Percentiles rank a stretch among this genome's conserved stretches.
Conservation (phyloP, 2,888 invertebrate species). For the Eueremaeus valkanovi region DNA sequence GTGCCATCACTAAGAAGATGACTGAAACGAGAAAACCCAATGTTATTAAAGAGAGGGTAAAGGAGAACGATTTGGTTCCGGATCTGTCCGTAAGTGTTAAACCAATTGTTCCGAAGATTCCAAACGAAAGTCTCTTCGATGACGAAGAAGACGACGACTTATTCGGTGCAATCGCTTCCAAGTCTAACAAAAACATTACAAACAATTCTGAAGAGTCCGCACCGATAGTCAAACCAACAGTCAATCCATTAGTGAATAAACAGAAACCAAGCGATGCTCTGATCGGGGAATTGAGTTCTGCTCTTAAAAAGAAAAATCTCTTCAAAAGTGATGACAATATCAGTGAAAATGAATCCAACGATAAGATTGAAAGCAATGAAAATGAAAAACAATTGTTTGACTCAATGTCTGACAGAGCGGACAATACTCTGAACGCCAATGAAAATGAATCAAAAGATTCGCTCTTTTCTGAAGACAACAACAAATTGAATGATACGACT, state of each 20-base stretch:
- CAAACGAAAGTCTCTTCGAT: slow-evolving; percentile 9
- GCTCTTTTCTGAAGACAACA: too few species aligned
- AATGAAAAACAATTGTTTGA: too few species aligned
- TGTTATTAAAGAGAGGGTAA: not conserved
- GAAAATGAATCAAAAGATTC: not conserved
- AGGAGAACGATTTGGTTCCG: not conserved
- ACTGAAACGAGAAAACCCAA: not conserved
- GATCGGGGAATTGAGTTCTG: slow-evolving; percentile 23
- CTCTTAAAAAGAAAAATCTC: not conserved
- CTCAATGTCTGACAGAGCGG: too few species aligned
- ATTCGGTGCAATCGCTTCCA: slow-evolving; percentile 15
- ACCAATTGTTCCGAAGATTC: not conserved
- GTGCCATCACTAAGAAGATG: not conserved
- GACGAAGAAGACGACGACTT: slow-evolving; percentile 38
- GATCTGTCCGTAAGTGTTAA: not conserved
- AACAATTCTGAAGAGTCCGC: not conserved
- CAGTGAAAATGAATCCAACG: not conserved
- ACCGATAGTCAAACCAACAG: not conserved
- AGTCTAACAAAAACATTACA: not conserved
- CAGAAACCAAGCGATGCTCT: not conserved
- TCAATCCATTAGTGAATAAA: not conserved
- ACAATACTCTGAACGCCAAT: too few species aligned
- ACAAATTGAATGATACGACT: too few species aligned
- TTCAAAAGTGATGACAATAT: slow-evolving; percentile 12
- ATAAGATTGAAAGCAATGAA: not conserved